Conservation (phyloP, 2,888 invertebrate species). For the Sinelater perroti region DNA sequence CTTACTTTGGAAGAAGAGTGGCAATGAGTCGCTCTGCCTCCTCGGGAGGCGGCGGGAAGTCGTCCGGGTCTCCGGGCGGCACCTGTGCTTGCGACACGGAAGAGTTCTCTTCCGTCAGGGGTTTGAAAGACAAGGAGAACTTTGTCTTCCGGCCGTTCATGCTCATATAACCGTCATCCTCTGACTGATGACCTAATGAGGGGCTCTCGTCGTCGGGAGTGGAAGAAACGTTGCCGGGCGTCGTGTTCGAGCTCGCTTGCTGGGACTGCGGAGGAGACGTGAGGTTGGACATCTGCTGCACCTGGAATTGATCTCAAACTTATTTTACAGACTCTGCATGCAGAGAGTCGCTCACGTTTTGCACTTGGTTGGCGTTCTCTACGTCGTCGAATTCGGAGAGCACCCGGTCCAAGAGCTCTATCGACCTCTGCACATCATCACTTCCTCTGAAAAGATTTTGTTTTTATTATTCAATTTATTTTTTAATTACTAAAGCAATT, state of each 20-base stretch:
- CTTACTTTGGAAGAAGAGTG: constrained; percentile 75
- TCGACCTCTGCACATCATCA: constrained; percentile 88
- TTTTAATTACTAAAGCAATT: no score
- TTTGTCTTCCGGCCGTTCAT: constrained; percentile 86
- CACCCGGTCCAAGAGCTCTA: constrained; percentile 88
- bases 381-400: constrained; percentile 90
- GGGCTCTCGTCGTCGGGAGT: constrained; percentile 76
- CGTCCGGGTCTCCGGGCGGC: constrained; percentile 59
- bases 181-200: constrained; percentile 83
- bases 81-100: constrained; percentile 49
- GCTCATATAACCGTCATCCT: constrained; percentile 93
- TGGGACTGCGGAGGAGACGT: constrained; percentile 57
- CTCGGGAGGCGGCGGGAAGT: constrained; percentile 79
- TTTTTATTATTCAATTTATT: no score
- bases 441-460: constrained; percentile 80
- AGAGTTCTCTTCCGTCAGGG: constrained; percentile 64
- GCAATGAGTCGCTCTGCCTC: constrained; percentile 81
- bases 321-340: no score
- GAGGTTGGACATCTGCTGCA: constrained; percentile 58
- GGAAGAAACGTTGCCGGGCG: constrained; percentile 60
- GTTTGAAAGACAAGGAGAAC: constrained; percentile 76
- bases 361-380: constrained; percentile 67
- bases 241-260: constrained; percentile 61
- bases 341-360: constrained; percentile 44
- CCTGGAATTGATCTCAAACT: constrained; percentile 54